Evolutionary conservation across 2,797 vertebrate genomes (phyloP), one percentile per base, ranked within the genome.

Genomic region (Tragopan temminckii): DNA sequence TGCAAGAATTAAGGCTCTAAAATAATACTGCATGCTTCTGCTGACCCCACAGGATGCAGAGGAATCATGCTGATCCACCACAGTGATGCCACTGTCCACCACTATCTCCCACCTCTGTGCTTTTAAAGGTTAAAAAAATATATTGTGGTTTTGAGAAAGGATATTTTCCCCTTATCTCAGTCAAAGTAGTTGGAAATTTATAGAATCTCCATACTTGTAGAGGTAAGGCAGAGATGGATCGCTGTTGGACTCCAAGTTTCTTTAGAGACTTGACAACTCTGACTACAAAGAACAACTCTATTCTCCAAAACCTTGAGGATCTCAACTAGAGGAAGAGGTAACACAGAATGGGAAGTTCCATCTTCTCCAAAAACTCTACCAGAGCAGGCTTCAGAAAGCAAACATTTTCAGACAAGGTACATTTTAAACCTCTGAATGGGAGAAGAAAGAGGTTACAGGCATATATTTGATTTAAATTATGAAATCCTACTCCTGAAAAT

Each of bases 401-500:
- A 92, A 38, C 2, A 7, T 55, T 81, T 89, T 75, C 10, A 79
- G 40, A 63, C 13, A 55, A 27, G 42, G 21, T 71, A 84, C 40
- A 46, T 25, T 36, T 58, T 85, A 36, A n/a, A 50, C 31, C 27
- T 36, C 40, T 35, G 61, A 80, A 64, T 25, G 21, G 43, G 24
- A 13, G 12, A 25, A 2, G 13, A 58, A 14, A 68, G 42, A 90
- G 35, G 15, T 50, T 68, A 20, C 55, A 52, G 13, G 29, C 6
- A 67, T 2, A 10, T 38, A 6, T 20, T 18, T 42, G 55, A 64
- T 31, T 57, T 3, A 64, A 83, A 88, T 88, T 9, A 59, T 74
- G 12, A 91, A 85, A 84, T 9, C 25, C 9, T 63, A 64, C 48
- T 58, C 16, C 18, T 33, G 33, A 91, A 95, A 96, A 94, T 86